Evolutionary conservation across 1,140 invertebrate species (phyloP), one percentile per base, ranked within the genome.

Genomic region (Tetramorium alpestre): DNA sequence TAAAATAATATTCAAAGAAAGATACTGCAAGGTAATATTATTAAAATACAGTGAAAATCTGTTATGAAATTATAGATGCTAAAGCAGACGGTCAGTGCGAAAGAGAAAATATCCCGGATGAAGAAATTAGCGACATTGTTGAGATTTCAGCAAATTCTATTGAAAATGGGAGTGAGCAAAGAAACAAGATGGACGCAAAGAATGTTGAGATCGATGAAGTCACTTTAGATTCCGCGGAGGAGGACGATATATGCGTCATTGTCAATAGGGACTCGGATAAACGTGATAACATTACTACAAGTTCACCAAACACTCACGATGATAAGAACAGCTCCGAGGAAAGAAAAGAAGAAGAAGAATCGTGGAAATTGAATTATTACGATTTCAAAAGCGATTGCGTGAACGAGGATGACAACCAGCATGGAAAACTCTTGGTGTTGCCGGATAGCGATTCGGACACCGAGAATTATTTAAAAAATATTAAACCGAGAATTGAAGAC

Each of bases 371-470:
- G 62, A 85, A 82, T 51, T 78, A 92, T 75, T 91, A 82, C 38
- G 62, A 89, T 90, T 92, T 85, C 10, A 73, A 90, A 22, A 82
- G 92, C 18, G 3, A 25, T 65, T 58, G 49, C 75, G 85, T 92
- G 65, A 93, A 94, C 67, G 92, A 95, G 25, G 93, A 96, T 73
- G 91, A 94, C n/a, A 88, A 93, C 87, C 47, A 92, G 44, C 91
- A 94, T 84, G 92, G 91, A 69, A 95, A 96, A 92, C 94, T 97
- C 64, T 94, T 97, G 22, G 95, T 97, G 70, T 94, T 97, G 38
- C 96, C 96, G 6, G 96, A 97, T 88, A 97, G 96, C 94, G 97
- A 97, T 89, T 96, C 96, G 4, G 97, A 97, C 54, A 95, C 95
- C 78, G 96, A 97, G 85, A 95, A 97, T 91, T 97, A 97, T 94